Evolutionary conservation across 2,797 vertebrate genomes (phyloP).

Genomic region (Urosaurus nigricauda): DNA sequence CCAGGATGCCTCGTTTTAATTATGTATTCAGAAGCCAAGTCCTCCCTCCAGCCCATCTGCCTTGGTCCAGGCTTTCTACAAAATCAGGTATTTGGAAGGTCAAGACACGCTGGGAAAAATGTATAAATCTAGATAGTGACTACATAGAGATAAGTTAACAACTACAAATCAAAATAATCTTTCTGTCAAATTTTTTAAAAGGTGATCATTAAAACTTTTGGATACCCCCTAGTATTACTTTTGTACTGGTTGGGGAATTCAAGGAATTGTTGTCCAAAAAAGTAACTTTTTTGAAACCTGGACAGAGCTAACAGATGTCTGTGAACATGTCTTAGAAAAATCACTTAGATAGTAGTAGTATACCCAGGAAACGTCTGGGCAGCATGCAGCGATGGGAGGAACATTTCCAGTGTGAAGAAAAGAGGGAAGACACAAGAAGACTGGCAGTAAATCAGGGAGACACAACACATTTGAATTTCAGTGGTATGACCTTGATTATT

Average conservation of each 20-base stretch:
- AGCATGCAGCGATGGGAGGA: constrained; percentile 56
- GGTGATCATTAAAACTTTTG: no score
- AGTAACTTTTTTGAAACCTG: background rate
- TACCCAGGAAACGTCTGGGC: constrained; percentile 71
- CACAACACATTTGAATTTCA: constrained; percentile 20
- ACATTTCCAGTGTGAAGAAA: constrained; percentile 55
- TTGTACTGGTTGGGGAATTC: background rate
- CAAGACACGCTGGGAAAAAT: no score
- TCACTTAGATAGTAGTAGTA: constrained; percentile 61
- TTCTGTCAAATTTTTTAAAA: no score
- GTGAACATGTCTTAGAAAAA: constrained; percentile 61
- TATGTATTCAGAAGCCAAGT: no score
- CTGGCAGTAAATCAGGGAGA: constrained; percentile 43
- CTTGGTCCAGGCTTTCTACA: no score
- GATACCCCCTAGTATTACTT: no score
- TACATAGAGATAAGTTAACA: no score
- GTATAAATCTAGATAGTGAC: no score
- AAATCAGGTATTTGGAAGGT: no score
- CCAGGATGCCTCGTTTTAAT: no score
- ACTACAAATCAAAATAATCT: no score
- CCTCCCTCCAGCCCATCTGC: no score
- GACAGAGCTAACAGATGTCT: constrained; percentile 54
- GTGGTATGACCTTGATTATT: constrained; percentile 32
- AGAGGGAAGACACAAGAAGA: constrained; percentile 48
- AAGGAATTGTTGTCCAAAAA: background rate